Base-by-base conservation (phyloP, 2,888 invertebrate genomes). In the Clivina fossor region DNA sequence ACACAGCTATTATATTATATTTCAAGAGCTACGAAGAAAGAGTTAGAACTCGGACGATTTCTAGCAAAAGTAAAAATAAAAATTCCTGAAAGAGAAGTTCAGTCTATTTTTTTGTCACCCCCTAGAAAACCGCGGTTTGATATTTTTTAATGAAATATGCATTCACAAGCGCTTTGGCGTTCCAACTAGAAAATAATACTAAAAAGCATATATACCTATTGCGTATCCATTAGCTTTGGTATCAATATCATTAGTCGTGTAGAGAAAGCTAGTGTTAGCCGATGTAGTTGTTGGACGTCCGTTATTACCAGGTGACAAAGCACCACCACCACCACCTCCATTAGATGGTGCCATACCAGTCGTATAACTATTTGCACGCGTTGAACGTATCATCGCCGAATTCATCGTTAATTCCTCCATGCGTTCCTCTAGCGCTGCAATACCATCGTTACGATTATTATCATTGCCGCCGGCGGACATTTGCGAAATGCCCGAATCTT, bases 401-500 rank as follows among this genome's bases (percentile, higher is more conserved):
- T n/a, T n/a, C 26, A 78, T 64, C 13, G 72, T 71, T 22, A 80
- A 68, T 33, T 78, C 77, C 64, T 80, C 80, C 67, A 80, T 71
- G 61, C 76, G 73, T 63, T 81, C 81, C 63, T 80, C 80, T n/a
- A 80, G 68, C 32, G 75, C 75, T n/a, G 77, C 78, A 16, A 72
- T 67, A 55, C 73, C 74, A 61, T 55, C 55, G 24, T 66, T 68
- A 20, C 40, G 37, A 9, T 67, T 71, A 59, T 73, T 72, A 37
- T 77, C 70, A 64, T 78, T 78, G 53, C 73, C 72, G 33, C 75
- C 76, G 16, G 75, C 78, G 0, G 86, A 87, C 86, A 90, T 88
- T 74, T 92, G 91, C 60, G 89, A 88, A 66, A 93, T 93, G 3
- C 93, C 93, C 4, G 90, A 90, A 71, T 93, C 93, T 69, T 92